Percentiles rank a stretch among this genome's conserved stretches.
Evolutionary conservation across 2,888 invertebrate genomes (phyloP).

Genomic region (Leptinotarsa juncta): DNA sequence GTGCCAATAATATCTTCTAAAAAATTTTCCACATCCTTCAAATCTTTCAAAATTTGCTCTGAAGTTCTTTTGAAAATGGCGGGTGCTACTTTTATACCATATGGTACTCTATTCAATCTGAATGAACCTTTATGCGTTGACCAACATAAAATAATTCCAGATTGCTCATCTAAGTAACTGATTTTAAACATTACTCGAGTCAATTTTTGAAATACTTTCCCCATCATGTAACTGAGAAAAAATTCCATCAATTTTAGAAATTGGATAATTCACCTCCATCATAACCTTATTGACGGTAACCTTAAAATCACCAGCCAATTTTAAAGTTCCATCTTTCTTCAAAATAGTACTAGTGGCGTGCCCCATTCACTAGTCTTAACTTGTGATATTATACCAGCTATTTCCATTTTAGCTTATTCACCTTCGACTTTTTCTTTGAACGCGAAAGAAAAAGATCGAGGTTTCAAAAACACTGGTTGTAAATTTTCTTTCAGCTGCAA

Average conservation of each 20-base stretch:
- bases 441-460: too few relatives aligned
- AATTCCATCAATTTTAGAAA: not conserved
- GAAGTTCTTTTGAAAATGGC: not conserved
- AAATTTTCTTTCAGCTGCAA: too few relatives aligned
- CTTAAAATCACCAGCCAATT: not conserved
- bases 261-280: not conserved
- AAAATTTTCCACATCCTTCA: not conserved
- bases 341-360: too few relatives aligned
- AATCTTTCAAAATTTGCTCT: not conserved
- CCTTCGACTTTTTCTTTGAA: too few relatives aligned
- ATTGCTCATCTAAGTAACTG: not conserved
- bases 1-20: not conserved
- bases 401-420: too few relatives aligned
- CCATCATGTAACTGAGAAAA: not conserved
- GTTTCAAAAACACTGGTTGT: too few relatives aligned
- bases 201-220: not conserved
- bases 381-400: too few relatives aligned
- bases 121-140: not conserved
- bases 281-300: not conserved
- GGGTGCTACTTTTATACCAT: not conserved
- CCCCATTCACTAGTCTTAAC: too few relatives aligned
- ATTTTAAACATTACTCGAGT: too few relatives aligned
- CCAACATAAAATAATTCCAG: not conserved
- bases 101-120: not conserved
- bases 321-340: not conserved